A percentile compares a stretch with the other conserved stretches of the same genome.
These are phyloP conservation scores for Zenarchopterus dispar DNA, from an alignment of 2,797 vertebrate species.

Conservation along the genomic window DNA sequence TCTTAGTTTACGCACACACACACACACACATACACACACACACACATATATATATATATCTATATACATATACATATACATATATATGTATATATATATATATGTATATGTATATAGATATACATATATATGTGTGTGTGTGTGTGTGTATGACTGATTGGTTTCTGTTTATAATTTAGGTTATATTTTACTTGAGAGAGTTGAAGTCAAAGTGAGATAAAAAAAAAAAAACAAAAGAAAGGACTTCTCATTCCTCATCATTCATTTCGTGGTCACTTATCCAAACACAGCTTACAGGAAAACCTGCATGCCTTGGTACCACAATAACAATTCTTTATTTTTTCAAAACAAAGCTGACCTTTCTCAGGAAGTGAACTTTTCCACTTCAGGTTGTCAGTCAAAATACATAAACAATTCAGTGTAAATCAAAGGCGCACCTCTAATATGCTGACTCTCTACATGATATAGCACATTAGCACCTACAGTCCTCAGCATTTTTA, in stretches of 20 bases:
- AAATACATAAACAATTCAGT: slow-evolving; percentile 8
- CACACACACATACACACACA: too few species aligned
- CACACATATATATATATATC: too few species aligned
- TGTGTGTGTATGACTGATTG: too few species aligned
- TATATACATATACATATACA: too few species aligned
- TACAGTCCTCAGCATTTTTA: too few species aligned
- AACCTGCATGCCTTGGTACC: slow-evolving; percentile 34
- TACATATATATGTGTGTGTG: too few species aligned
- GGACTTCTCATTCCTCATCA: slow-evolving; percentile 32
- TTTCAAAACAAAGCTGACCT: slow-evolving; percentile 61
- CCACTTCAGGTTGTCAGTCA: background rate
- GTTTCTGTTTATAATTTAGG: too few species aligned
- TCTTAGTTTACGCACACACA: too few species aligned
- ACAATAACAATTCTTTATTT: slow-evolving; percentile 26
- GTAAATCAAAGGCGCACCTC: background rate
- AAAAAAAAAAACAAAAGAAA: background rate
- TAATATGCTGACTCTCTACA: background rate
- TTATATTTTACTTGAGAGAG: background rate
- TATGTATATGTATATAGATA: too few species aligned
- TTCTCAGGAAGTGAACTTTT: slow-evolving; percentile 16
- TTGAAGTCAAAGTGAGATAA: background rate
- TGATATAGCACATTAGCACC: too few species aligned
- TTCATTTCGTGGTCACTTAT: slow-evolving; percentile 21
- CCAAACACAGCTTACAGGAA: background rate
- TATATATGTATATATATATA: too few species aligned